Percentiles rank a stretch among this genome's conserved stretches.
phyloP scores from a whole-genome alignment of 1,140 invertebrate species.

The Trichonephila clavipes region DNA sequence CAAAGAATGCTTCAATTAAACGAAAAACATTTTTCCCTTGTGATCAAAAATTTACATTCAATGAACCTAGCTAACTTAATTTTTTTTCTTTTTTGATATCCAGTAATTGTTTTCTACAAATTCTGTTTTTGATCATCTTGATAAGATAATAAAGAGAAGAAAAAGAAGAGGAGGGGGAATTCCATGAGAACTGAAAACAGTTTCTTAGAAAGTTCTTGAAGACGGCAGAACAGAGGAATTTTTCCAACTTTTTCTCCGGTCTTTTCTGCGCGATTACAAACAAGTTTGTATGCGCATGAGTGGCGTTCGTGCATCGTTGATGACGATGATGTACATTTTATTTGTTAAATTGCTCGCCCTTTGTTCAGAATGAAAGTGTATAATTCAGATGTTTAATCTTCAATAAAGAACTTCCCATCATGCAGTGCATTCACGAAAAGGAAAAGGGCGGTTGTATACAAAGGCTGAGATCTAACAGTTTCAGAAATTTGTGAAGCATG shows the following conservation, averaged over 20 bases:
- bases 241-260: neutral
- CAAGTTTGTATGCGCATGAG: neutral
- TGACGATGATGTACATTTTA: neutral
- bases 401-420: neutral
- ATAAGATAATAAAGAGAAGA: neutral
- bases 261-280: neutral
- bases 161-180: neutral
- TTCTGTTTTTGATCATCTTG: neutral
- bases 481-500: neutral
- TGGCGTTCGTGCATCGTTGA: neutral
- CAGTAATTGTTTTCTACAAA: neutral
- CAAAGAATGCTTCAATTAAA: neutral
- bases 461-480: neutral
- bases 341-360: neutral
- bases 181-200: neutral
- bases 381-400: constrained; percentile 5
- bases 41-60: neutral
- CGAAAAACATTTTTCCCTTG: neutral
- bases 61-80: neutral
- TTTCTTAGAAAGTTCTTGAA: constrained; percentile 9
- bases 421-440: neutral
- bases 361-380: neutral
- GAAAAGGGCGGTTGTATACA: neutral
- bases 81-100: neutral
- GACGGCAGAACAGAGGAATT: neutral